These are phyloP conservation scores for Pachydiplax longipennis DNA, from an alignment of 2,888 invertebrate genomes.

Conservation along the genomic window DNA sequence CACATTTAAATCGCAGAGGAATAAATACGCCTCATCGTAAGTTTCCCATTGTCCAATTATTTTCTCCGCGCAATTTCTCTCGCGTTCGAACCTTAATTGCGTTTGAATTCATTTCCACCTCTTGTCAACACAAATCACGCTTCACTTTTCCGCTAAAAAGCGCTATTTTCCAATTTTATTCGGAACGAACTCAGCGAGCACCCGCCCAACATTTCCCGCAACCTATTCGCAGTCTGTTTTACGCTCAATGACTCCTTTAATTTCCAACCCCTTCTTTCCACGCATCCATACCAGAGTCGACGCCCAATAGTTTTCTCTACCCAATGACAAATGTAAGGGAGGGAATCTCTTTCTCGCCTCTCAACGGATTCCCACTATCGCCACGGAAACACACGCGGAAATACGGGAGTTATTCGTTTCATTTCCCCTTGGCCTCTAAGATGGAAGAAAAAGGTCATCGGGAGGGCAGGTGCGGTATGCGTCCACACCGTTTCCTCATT, in stretches of 20 bases:
- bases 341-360: background rate
- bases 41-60: background rate
- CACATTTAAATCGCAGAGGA: background rate
- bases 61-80: background rate
- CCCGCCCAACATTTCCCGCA: background rate
- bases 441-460: background rate
- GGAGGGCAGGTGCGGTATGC: background rate
- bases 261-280: background rate
- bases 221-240: background rate
- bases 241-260: background rate
- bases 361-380: background rate
- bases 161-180: background rate
- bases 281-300: background rate
- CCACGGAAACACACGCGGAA: background rate
- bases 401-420: background rate
- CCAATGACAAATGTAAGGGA: background rate
- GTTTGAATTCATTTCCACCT: background rate
- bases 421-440: background rate
- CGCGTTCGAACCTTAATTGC: background rate
- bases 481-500: background rate
- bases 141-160: background rate
- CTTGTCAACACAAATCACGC: slow-evolving; percentile 1
- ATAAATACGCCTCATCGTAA: background rate
- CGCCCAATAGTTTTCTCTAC: background rate
- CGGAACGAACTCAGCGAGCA: background rate